Conservation (phyloP, 2,113 vertebrate genomes). For the Diglossa brunneiventris region DNA sequence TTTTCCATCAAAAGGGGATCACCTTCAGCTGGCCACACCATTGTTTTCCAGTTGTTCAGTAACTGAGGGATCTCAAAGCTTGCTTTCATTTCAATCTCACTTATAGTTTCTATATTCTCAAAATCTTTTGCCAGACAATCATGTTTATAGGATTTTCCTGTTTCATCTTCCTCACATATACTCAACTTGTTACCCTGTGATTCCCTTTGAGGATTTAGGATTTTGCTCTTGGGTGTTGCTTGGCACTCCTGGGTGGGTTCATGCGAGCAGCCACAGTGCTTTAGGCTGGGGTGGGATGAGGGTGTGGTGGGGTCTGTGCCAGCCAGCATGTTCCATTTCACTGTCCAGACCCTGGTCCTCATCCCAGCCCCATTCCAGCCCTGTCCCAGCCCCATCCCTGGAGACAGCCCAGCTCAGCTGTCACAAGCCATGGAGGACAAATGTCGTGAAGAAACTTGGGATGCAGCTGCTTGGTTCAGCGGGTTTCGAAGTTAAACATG, state of each 20-base stretch:
- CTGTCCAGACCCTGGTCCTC: not conserved
- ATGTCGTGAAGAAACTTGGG: not conserved
- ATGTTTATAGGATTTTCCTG: too few species aligned
- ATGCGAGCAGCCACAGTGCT: not conserved
- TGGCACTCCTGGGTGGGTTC: not conserved
- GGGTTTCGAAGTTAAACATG: accelerated
- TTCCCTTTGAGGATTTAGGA: not conserved
- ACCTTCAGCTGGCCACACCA: too few species aligned
- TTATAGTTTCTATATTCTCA: too few species aligned
- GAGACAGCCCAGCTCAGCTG: not conserved
- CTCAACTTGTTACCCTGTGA: accelerated
- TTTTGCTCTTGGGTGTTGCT: not conserved
- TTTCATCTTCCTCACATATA: too few species aligned
- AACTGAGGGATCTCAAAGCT: too few species aligned
- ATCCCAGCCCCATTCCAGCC: not conserved
- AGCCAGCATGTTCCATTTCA: accelerated
- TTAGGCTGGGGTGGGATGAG: not conserved
- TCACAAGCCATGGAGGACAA: not conserved
- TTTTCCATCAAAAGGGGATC: too few species aligned
- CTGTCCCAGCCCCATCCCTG: not conserved
- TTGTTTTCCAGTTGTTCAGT: too few species aligned
- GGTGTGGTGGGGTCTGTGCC: not conserved
- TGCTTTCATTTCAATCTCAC: too few species aligned
- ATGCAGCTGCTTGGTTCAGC: not conserved
- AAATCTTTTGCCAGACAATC: too few species aligned